Percentiles rank a stretch among this genome's conserved stretches.
Conservation (phyloP, 2,888 invertebrate species). For the Drosophila fungiperda region DNA sequence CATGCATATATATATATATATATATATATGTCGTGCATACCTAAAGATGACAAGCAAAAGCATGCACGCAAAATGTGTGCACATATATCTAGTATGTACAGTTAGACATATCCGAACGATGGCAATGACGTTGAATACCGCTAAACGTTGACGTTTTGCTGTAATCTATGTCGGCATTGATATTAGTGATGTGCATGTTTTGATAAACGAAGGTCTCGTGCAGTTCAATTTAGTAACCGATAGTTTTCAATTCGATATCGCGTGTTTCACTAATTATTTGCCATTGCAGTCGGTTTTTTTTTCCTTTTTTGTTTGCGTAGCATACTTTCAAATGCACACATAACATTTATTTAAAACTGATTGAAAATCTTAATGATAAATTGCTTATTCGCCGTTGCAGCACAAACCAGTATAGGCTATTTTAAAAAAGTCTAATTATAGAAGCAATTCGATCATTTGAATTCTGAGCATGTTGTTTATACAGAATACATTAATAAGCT, state of each 20-base stretch:
- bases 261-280: background rate
- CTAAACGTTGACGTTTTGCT: constrained; percentile 19
- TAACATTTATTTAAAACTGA: background rate
- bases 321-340: constrained; percentile 20
- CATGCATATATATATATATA: background rate
- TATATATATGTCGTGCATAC: background rate
- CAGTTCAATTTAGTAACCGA: background rate
- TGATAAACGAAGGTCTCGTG: background rate
- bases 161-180: constrained; percentile 45
- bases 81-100: background rate
- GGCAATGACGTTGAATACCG: constrained; percentile 36
- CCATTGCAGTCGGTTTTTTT: background rate
- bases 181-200: constrained; percentile 39
- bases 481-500: background rate
- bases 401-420: background rate
- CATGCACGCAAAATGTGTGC: background rate
- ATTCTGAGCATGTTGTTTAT: background rate
- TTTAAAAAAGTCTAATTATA: background rate
- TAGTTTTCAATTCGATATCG: background rate
- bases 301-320: background rate
- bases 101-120: constrained; percentile 8
- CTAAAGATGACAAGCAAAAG: background rate
- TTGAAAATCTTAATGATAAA: background rate
- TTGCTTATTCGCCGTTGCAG: background rate
- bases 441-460: background rate